Base-by-base conservation (phyloP, 2,113 vertebrate species). In the Merops nubicus region DNA sequence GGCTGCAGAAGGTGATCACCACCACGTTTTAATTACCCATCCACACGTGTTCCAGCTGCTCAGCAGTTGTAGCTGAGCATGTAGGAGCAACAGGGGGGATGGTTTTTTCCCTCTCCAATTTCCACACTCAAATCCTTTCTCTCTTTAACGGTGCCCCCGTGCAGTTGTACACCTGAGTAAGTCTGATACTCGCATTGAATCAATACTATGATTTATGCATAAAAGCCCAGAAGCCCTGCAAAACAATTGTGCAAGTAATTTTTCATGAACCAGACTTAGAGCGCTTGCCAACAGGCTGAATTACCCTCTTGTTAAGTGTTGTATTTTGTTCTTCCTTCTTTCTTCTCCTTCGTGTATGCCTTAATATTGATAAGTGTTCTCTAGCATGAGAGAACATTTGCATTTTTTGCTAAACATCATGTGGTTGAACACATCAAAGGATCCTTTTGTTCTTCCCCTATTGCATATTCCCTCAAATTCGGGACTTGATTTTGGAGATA, bases 301-400 rank as follows among this genome's bases (percentile, higher is more conserved):
- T 97, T 97, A 96, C 94, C 80, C 93, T 98, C 97, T 97, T 97
- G 96, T 97, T 97, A 95, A 97, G 91, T 85, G 96, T 92, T 96
- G 96, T 94, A 91, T 94, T 91, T 97, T 96, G 95, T 96, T 97
- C 95, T 96, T 95, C 88, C 83, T 76, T 85, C 93, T 97, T 98
- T 98, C 97, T 98, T 97, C 97, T 97, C 89, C 96, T 88, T 86
- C 11, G 4, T 96, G 95, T 96, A 91, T 69, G 96, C 96, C 96
- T 97, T 96, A 98, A 98, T 98, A 98, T 97, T 96, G 97, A 97
- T 97, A 98, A 97, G 95, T 93, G 89, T 91, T 97, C 94, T 86
- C 78, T 36, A 51, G 92, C 91, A 51, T 38, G 82, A 85, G 88
- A 80, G 95, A 96, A 38, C 65, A 97, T 98, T 97, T 97, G 94